phyloP scores from a whole-genome alignment of 92 coral and sea anemone species.

The Nematostella vectensis region DNA sequence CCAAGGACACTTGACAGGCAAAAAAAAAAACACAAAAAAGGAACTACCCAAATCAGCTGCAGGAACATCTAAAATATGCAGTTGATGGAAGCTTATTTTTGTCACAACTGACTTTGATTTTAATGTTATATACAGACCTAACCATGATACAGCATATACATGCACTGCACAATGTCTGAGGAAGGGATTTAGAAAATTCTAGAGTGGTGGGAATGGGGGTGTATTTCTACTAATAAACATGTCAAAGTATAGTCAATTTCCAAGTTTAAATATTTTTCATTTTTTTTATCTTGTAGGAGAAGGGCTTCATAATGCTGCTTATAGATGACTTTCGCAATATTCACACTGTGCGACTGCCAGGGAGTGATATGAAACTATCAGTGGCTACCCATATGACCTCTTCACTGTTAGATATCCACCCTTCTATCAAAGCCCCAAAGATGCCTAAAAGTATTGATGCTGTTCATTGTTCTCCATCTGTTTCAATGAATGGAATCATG shows the following conservation, averaged over 20 bases:
- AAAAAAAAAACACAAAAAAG: background rate
- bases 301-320: conserved; percentile 10
- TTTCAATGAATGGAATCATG: conserved; percentile 1
- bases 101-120: no score
- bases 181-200: no score
- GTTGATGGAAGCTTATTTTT: background rate
- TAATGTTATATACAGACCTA: background rate
- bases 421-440: conserved; percentile 10
- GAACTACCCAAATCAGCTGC: conserved; percentile 3
- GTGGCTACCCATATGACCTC: conserved; percentile 45
- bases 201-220: no score
- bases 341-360: conserved; percentile 36
- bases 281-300: conserved; percentile 5
- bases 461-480: conserved; percentile 7
- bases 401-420: conserved; percentile 30
- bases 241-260: no score
- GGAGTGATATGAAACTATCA: conserved; percentile 32
- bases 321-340: conserved; percentile 41
- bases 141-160: no score
- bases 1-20: conserved; percentile 14
- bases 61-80: background rate
- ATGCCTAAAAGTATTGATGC: conserved; percentile 5
- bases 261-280: no score
- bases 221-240: no score
- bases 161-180: no score